phyloP scores from a whole-genome alignment of 2,888 invertebrate genomes.

The Flexamia atlantica region DNA sequence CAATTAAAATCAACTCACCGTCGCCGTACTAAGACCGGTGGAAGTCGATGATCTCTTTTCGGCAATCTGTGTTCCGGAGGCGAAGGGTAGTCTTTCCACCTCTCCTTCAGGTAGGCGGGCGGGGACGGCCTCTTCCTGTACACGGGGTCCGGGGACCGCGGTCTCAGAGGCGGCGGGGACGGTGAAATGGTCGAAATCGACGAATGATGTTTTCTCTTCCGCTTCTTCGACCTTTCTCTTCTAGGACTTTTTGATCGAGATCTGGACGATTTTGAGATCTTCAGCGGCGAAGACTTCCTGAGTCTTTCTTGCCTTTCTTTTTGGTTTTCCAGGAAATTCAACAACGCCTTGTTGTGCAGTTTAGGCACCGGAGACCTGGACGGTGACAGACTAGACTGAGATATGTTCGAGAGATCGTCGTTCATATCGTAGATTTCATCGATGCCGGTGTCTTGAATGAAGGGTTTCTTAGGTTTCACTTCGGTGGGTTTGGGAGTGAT shows the following conservation, averaged over 20 bases:
- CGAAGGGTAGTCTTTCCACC: constrained; percentile 46
- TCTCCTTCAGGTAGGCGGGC: constrained; percentile 24
- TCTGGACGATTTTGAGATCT: constrained; percentile 5
- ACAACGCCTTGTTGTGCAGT: constrained; percentile 33
- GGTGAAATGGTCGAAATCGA: constrained; percentile 9
- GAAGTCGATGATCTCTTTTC: constrained; percentile 29
- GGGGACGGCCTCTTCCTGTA: constrained; percentile 31
- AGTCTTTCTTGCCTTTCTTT: constrained; percentile 18
- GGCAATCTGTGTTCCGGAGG: constrained; percentile 35
- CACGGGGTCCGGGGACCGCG: constrained; percentile 1
- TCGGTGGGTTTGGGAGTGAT: neutral
- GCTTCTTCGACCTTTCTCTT: constrained; percentile 8
- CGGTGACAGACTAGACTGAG: constrained; percentile 47
- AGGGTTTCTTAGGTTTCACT: constrained; percentile 21
- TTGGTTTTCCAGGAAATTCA: constrained; percentile 51
- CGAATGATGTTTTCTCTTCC: constrained; percentile 42
- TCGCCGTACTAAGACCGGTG: neutral
- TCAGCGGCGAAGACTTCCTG: neutral
- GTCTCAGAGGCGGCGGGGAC: constrained; percentile 24
- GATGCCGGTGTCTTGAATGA: constrained; percentile 12
- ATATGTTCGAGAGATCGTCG: constrained; percentile 37
- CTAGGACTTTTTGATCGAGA: constrained; percentile 45
- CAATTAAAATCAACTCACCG: constrained; percentile 6
- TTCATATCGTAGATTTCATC: constrained; percentile 48
- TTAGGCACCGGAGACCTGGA: constrained; percentile 49